Percentiles rank a stretch among this genome's conserved stretches.
Conservation (phyloP, 2,113 vertebrate genomes). For the Mandrillus leucophaeus region DNA sequence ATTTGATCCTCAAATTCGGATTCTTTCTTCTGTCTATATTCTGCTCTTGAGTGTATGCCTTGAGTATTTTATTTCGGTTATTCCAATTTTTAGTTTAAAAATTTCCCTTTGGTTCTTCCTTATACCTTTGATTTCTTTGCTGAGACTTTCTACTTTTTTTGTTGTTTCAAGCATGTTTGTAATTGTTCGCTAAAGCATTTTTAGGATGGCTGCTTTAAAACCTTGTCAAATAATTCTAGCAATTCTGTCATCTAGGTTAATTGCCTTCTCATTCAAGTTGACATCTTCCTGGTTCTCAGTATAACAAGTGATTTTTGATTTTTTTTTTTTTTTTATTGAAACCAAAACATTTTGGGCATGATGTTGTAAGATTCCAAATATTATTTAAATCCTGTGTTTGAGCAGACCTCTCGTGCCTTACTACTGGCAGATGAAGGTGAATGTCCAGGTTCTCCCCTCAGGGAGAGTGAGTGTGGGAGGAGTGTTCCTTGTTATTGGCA, state of each 20-base stretch:
- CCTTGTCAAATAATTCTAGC: slow-evolving; percentile 26
- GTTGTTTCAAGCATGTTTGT: not conserved
- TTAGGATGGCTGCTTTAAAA: slow-evolving; percentile 16
- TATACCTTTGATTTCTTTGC: slow-evolving; percentile 45
- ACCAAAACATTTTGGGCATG: not conserved
- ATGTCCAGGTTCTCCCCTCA: slow-evolving; percentile 44
- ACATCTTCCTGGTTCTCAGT: slow-evolving; percentile 9
- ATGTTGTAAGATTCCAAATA: not conserved
- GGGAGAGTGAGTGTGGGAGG: not conserved
- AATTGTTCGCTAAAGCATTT: slow-evolving; percentile 14
- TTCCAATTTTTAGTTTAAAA: slow-evolving; percentile 40
- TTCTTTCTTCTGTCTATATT: not conserved
- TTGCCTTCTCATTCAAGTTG: slow-evolving; percentile 5
- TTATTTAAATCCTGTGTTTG: not conserved
- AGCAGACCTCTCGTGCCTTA: not conserved
- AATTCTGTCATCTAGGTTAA: slow-evolving; percentile 29
- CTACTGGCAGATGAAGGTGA: not conserved
- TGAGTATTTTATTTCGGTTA: not conserved
- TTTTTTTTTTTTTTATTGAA: not conserved
- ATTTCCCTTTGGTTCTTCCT: slow-evolving; percentile 15
- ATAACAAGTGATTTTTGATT: not conserved
- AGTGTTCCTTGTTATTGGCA: not conserved
- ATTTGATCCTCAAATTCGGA: not conserved
- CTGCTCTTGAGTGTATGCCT: not conserved
- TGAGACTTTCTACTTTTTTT: not conserved